Conservation (phyloP, 2,113 vertebrate species). For the Rhombomys opimus region DNA sequence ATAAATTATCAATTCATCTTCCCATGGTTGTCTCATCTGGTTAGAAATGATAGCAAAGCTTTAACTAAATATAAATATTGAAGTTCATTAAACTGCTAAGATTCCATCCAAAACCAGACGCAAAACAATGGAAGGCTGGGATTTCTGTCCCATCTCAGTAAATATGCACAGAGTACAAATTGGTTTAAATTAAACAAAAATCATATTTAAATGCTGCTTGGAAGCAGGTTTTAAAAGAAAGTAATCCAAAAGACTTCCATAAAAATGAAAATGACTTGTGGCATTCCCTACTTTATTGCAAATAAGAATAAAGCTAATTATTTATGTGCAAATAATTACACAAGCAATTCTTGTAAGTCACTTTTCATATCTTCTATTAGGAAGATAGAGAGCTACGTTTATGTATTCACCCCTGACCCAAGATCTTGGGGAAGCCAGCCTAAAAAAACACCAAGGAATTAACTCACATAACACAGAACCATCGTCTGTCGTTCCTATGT, state of each 20-base stretch:
- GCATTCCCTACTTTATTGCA: slow-evolving; percentile 45
- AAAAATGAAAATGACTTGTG: slow-evolving; percentile 66
- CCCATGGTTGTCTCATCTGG: slow-evolving; percentile 73
- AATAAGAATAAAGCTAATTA: slow-evolving; percentile 55
- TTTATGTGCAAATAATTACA: slow-evolving; percentile 58
- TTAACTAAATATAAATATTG: slow-evolving; percentile 80
- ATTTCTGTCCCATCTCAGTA: slow-evolving; percentile 60
- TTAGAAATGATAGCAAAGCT: slow-evolving; percentile 80
- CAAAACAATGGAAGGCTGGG: slow-evolving; percentile 45
- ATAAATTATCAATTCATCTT: slow-evolving; percentile 84
- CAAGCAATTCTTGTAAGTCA: slow-evolving; percentile 26
- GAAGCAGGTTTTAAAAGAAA: slow-evolving; percentile 57
- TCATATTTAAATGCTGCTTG: slow-evolving; percentile 62
- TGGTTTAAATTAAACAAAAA: slow-evolving; percentile 64
- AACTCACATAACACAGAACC: background rate
- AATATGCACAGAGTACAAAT: slow-evolving; percentile 60
- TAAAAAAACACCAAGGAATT: background rate
- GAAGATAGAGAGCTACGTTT: slow-evolving; percentile 27
- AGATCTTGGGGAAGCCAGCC: background rate
- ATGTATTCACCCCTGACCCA: background rate
- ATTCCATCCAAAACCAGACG: slow-evolving; percentile 70
- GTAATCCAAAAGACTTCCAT: slow-evolving; percentile 47
- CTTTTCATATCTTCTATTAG: background rate
- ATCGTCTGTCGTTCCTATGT: background rate
- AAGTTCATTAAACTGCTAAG: slow-evolving; percentile 77